Evolutionary conservation across 2,113 vertebrate species (phyloP).

Genomic region (Oryzias melastigma): DNA sequence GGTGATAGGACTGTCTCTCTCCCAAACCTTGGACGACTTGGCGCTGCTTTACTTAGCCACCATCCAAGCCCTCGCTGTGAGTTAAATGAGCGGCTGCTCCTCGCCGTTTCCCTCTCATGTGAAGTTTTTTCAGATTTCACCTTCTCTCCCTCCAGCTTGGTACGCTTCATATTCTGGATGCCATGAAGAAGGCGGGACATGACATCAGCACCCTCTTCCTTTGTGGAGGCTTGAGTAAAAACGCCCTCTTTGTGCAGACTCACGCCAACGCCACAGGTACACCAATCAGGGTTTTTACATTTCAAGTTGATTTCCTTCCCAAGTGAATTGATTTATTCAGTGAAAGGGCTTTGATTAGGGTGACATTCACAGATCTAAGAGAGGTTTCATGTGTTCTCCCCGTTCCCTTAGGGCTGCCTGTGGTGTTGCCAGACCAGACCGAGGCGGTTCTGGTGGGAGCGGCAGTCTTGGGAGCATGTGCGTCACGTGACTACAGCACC

Average conservation of each 20-base stretch:
- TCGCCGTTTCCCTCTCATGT: slow-evolving; percentile 1
- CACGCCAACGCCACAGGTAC: slow-evolving; percentile 90
- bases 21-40: slow-evolving; percentile 87
- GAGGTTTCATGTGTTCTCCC: background rate
- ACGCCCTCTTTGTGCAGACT: slow-evolving; percentile 89
- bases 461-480: slow-evolving; percentile 90
- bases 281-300: background rate
- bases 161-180: slow-evolving; percentile 89
- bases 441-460: slow-evolving; percentile 93
- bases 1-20: slow-evolving; percentile 88
- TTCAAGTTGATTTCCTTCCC: no score
- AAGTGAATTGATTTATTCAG: no score
- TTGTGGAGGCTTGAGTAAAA: slow-evolving; percentile 96
- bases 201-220: slow-evolving; percentile 86
- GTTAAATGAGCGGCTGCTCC: slow-evolving; percentile 50
- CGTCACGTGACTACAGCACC: slow-evolving; percentile 85
- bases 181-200: slow-evolving; percentile 86
- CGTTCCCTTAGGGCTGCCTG: slow-evolving; percentile 81
- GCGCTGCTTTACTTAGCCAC: slow-evolving; percentile 93
- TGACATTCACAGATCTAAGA: no score
- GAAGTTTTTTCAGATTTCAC: background rate
- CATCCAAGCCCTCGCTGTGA: slow-evolving; percentile 91
- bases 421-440: slow-evolving; percentile 87
- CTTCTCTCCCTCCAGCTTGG: slow-evolving; percentile 81
- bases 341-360: no score